These are phyloP conservation scores for Ophonus ardosiacus DNA, from an alignment of 2,888 invertebrate genomes.

Conservation along the genomic window DNA sequence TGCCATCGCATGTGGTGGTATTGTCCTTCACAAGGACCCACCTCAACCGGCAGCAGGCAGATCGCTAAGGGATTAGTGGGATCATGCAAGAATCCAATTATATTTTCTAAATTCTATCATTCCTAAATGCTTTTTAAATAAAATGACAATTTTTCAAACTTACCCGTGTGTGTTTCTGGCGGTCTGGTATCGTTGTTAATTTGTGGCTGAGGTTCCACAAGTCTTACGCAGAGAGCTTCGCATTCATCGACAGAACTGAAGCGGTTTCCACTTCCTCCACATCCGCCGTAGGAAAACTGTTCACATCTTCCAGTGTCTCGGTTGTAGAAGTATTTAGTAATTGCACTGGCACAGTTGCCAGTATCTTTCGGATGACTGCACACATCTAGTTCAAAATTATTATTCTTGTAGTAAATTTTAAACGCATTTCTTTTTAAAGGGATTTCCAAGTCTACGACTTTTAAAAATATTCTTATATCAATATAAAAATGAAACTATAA, in stretches of 20 bases:
- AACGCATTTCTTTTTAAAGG: neutral
- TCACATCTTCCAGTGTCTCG: conserved; percentile 79
- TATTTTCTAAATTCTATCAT: neutral
- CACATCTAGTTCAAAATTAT: conserved; percentile 76
- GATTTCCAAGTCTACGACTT: too few species aligned
- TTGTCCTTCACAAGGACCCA: conserved; percentile 79
- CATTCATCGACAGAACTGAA: conserved; percentile 88
- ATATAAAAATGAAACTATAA: too few species aligned
- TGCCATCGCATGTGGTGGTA: conserved; percentile 82
- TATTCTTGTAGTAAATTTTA: neutral
- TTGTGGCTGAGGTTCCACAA: conserved; percentile 77
- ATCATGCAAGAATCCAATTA: neutral
- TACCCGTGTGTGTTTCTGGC: conserved; percentile 72
- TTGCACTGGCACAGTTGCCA: conserved; percentile 84
- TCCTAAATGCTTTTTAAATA: too few species aligned
- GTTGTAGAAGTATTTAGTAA: conserved; percentile 86
- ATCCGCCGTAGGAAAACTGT: conserved; percentile 88
- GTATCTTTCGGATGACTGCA: conserved; percentile 83
- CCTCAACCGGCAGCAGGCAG: conserved; percentile 81
- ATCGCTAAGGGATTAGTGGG: conserved; percentile 75
- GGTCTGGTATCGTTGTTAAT: conserved; percentile 72
- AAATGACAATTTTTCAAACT: conserved; percentile 32
- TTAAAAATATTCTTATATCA: too few species aligned
- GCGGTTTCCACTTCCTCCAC: conserved; percentile 90
- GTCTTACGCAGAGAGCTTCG: conserved; percentile 82